A percentile compares a stretch with the other conserved stretches of the same genome.
Evolutionary conservation across 35 echinoderm and acorn worm genomes (phyloP).

Genomic region (Ptychodera flava): DNA sequence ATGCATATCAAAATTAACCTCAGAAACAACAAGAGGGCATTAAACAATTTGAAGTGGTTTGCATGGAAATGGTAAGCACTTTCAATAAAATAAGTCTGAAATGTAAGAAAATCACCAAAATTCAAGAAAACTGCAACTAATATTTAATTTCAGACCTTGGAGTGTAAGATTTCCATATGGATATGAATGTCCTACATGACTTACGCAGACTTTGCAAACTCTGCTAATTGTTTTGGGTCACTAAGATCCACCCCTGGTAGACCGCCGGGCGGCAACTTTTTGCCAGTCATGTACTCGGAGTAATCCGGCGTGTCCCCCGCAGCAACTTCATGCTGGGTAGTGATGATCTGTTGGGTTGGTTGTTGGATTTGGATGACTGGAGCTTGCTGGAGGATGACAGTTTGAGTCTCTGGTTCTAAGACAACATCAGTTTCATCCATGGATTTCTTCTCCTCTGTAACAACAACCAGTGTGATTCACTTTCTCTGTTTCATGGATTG

Average conservation of each 20-base stretch:
- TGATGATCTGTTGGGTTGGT: neutral
- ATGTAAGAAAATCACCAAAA: too few species aligned
- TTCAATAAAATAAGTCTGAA: too few species aligned
- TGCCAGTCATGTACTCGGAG: slow-evolving; percentile 95
- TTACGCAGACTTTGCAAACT: slow-evolving; percentile 81
- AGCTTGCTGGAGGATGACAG: neutral
- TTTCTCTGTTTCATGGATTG: too few species aligned
- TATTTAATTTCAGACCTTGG: too few species aligned
- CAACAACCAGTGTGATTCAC: too few species aligned
- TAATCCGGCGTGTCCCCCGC: slow-evolving; percentile 74
- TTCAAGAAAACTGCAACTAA: too few species aligned
- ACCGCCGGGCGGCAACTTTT: slow-evolving; percentile 95
- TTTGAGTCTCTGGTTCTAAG: neutral
- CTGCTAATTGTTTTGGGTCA: slow-evolving; percentile 96
- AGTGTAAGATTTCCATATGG: too few species aligned
- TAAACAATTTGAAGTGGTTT: too few species aligned
- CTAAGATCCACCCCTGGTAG: slow-evolving; percentile 96
- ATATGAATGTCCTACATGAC: too few species aligned
- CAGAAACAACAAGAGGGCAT: too few species aligned
- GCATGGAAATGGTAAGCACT: too few species aligned
- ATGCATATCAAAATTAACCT: too few species aligned
- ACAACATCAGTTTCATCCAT: slow-evolving; percentile 7
- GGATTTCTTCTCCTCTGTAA: slow-evolving; percentile 16
- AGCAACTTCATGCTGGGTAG: neutral
- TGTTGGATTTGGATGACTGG: neutral